Conservation (phyloP, 2,888 invertebrate species). For the Aricia artaxerxes region DNA sequence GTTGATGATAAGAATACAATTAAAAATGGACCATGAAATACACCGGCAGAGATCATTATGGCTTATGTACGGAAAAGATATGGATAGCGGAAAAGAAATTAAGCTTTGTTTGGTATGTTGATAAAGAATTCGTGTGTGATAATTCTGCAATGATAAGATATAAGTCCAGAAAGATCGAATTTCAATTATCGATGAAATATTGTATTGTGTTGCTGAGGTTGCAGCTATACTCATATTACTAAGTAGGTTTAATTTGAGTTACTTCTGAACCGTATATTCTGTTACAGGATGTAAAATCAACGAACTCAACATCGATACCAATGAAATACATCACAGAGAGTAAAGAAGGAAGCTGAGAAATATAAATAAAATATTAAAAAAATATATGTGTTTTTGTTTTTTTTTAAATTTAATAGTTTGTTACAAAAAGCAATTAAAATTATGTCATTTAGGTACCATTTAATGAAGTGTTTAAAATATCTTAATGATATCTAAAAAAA, state of each 20-base stretch:
- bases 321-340: constrained; percentile 64
- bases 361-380: background rate
- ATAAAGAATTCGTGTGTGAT: background rate
- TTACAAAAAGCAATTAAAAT: background rate
- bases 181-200: background rate
- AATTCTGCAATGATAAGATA: background rate
- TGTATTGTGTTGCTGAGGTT: background rate
- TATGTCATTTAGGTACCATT: no score
- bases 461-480: no score
- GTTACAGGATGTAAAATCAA: constrained; percentile 55
- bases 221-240: no score
- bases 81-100: background rate
- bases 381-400: background rate
- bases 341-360: constrained; percentile 58
- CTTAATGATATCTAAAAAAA: no score
- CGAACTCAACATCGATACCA: constrained; percentile 56
- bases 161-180: background rate
- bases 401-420: background rate
- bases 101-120: background rate
- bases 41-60: background rate
- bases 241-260: background rate
- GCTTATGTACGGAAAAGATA: background rate
- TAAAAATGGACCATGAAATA: background rate
- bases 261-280: constrained; percentile 15
- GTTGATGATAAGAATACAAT: background rate